Conservation (phyloP, 1,140 invertebrate species). For the Aphis gossypii region DNA sequence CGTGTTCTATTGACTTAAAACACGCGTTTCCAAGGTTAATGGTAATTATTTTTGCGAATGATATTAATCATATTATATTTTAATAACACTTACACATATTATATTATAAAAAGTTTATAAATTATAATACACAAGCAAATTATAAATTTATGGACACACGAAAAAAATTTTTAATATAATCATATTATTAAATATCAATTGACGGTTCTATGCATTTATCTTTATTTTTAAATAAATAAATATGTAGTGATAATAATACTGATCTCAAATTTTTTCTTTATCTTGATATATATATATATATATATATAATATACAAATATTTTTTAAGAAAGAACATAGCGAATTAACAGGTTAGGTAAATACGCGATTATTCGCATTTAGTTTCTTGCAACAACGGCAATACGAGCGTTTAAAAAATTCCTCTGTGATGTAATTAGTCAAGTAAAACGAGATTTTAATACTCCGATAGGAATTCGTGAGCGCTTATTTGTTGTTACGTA, state of each 20-base stretch:
- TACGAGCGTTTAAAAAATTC: neutral
- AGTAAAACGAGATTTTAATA: neutral
- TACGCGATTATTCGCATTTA: neutral
- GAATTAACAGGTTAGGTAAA: neutral
- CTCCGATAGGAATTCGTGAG: neutral
- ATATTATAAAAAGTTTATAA: neutral
- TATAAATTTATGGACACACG: neutral
- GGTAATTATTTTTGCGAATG: neutral
- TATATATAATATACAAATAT: neutral
- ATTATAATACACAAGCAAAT: neutral
- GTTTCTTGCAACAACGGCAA: neutral
- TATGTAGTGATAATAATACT: no score
- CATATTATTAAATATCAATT: neutral
- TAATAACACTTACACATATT: neutral
- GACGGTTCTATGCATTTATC: neutral
- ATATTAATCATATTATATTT: neutral
- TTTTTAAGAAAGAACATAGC: neutral
- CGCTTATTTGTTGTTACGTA: neutral
- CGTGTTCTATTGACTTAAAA: neutral
- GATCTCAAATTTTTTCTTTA: neutral
- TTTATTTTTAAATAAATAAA: neutral
- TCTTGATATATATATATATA: neutral
- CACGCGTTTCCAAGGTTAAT: neutral
- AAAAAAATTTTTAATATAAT: neutral
- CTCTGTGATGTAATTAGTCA: neutral